A percentile compares a stretch with the other conserved stretches of the same genome.
These are phyloP conservation scores for Dendrocincla fuliginosa DNA, from an alignment of 2,797 vertebrate genomes.

Conservation along the genomic window DNA sequence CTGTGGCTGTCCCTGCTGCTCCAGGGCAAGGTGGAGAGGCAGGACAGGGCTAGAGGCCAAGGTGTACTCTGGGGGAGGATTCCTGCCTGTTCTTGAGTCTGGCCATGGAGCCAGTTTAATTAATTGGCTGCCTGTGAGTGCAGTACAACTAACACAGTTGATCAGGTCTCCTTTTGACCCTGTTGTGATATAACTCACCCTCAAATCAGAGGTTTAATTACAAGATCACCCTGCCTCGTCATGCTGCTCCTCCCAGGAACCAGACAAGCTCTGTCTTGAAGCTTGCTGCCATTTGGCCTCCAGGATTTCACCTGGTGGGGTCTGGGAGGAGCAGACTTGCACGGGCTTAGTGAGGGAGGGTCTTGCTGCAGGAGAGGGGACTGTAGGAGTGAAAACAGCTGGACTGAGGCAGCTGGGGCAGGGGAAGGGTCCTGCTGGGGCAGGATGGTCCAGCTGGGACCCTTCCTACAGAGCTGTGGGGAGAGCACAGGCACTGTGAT, in stretches of 20 bases:
- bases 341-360: accelerated
- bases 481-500: accelerated
- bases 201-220: neutral
- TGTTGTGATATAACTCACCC: neutral
- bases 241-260: neutral
- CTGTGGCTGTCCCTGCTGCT: neutral
- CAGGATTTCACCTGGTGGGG: neutral
- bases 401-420: neutral
- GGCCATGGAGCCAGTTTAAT: neutral
- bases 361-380: accelerated
- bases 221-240: neutral
- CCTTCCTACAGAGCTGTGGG: neutral
- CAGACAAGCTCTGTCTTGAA: neutral
- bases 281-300: accelerated
- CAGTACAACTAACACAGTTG: neutral
- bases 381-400: neutral
- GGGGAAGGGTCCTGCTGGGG: neutral
- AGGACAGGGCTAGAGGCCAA: neutral
- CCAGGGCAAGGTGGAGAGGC: neutral
- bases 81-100: neutral
- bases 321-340: accelerated
- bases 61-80: neutral
- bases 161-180: neutral
- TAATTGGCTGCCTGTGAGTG: neutral
- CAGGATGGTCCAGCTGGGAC: neutral